Conservation (phyloP, 2,888 invertebrate genomes). For the Drosophila neonasuta region DNA sequence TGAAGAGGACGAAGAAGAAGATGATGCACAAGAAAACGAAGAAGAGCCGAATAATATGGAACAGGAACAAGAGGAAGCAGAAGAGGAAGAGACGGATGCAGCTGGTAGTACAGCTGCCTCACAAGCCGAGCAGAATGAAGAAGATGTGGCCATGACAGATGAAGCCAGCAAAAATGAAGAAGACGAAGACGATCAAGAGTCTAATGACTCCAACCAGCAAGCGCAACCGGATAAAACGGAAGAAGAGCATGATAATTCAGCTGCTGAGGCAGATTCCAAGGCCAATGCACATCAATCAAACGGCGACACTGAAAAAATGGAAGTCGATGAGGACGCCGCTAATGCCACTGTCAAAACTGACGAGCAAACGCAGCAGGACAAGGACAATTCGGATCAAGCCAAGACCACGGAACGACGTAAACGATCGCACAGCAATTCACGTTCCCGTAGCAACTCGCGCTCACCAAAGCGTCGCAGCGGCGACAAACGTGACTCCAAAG, state of each 20-base stretch:
- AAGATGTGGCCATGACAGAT: conserved; percentile 69
- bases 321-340: conserved; percentile 56
- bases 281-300: conserved; percentile 50
- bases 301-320: conserved; percentile 73
- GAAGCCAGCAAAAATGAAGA: conserved; percentile 24
- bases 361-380: conserved; percentile 32
- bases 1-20: conserved; percentile 32
- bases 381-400: conserved; percentile 55
- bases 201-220: conserved; percentile 1
- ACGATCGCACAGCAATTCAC: conserved; percentile 71
- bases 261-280: conserved; percentile 9
- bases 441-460: conserved; percentile 71
- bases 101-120: conserved; percentile 8
- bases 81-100: conserved; percentile 29
- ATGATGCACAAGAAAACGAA: conserved; percentile 48
- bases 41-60: conserved; percentile 26
- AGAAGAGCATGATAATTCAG: conserved; percentile 18
- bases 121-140: conserved; percentile 33
- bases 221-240: conserved; percentile 17
- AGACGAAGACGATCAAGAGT: neutral
- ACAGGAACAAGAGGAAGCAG: conserved; percentile 20
- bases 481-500: conserved; percentile 66
- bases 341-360: conserved; percentile 23
- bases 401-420: conserved; percentile 62
- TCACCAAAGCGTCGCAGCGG: conserved; percentile 78